Evolutionary conservation across 2,797 vertebrate genomes (phyloP), one percentile per base, ranked within the genome.

Genomic region (Philypnodon macrostomus): DNA sequence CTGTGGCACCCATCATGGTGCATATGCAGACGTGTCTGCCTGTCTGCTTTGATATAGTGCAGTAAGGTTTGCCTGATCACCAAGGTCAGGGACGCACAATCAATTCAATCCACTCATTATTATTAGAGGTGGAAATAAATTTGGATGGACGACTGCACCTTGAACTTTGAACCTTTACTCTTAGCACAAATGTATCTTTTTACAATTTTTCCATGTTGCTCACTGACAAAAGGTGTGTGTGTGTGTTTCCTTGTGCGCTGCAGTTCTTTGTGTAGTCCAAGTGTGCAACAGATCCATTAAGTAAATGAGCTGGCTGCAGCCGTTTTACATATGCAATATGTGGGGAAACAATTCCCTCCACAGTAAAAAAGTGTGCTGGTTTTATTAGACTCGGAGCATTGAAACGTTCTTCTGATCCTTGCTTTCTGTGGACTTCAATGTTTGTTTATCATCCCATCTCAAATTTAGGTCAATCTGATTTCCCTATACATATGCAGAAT

Each of bases 51-150:
- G 88, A 89, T 89, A 70, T 87, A 87, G 70, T 82, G 72, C 72
- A 77, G 61, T 67, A 66, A 79, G 84, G 86, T 90, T 86, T 87
- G 76, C 84, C 86, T 91, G 90, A 83, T 89, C 89, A 87, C 83
- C 86, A 88, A 91, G 89, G 92, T 94, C 93, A 90, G 81, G 81
- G 85, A 89, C 90, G 52, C 86, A 83, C 89, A 91, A 92, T 91
- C 87, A 89, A 88, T 91, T 87, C 84, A 85, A 86, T 84, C 90
- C 89, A 92, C 91, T 92, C 91, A 87, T 92, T 77, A 84, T 93
- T 94, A 95, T 96, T 94, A 94, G 87, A 87, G 89, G 90, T 90
- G 95, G 93, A 94, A 95, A 96, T 94, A 94, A 93, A 93, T 93
- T 87, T 90, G 92, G 86, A 89, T 91, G 81, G 76, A 54, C 67